phyloP scores from a whole-genome alignment of 2,113 vertebrate genomes.

The Pipra filicauda region DNA sequence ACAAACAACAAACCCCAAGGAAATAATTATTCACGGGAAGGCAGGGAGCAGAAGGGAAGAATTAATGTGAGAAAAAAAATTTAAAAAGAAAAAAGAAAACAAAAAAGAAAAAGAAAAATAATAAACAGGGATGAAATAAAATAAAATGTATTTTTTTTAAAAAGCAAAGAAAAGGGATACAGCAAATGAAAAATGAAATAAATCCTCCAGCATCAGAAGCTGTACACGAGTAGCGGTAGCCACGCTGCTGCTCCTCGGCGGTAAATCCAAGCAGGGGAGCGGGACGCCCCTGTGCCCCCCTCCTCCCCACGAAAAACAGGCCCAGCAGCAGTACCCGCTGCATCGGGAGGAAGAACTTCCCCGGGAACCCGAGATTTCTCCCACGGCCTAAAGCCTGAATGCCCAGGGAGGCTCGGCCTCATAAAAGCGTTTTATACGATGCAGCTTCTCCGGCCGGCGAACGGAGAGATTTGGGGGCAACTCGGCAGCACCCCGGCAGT shows the following conservation, averaged over 20 bases:
- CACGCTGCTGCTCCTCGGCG: background rate
- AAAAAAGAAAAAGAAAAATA: background rate
- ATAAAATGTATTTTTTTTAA: accelerated
- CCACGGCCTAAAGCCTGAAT: background rate
- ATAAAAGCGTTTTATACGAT: background rate
- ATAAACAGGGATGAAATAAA: background rate
- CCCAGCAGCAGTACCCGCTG: background rate
- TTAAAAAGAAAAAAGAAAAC: too few species aligned
- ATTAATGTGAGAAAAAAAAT: background rate
- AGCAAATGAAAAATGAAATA: background rate
- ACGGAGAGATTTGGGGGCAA: background rate
- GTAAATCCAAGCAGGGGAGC: background rate
- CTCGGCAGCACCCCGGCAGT: background rate
- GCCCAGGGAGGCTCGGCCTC: background rate
- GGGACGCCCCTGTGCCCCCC: background rate
- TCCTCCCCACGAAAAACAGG: background rate
- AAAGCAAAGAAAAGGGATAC: background rate
- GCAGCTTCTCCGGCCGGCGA: background rate
- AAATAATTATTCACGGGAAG: background rate
- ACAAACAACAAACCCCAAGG: background rate
- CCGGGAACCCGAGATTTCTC: background rate
- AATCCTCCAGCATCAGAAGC: background rate
- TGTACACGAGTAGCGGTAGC: background rate
- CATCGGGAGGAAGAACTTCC: background rate
- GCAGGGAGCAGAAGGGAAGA: background rate